Conservation (phyloP, 2,888 invertebrate genomes). For the Choreutis nemorana region DNA sequence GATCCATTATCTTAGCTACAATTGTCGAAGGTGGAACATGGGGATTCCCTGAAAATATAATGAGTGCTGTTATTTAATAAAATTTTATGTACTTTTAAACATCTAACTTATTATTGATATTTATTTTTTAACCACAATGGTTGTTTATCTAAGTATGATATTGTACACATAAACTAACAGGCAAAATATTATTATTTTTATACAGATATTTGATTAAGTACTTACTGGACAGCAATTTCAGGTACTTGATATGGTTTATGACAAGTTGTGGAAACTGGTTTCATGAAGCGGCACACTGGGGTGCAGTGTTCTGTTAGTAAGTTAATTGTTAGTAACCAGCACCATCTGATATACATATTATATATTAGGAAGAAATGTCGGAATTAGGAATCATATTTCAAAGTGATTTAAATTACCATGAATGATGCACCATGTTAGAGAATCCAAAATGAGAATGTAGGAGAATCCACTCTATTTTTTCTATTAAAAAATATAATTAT, state of each 20-base stretch:
- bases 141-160: too few species aligned
- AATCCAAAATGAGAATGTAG: too few species aligned
- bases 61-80: not conserved
- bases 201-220: too few species aligned
- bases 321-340: constrained; percentile 28
- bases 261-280: constrained; percentile 42
- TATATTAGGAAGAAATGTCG: not conserved
- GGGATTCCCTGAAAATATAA: constrained; percentile 69
- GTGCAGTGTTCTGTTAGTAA: constrained; percentile 64
- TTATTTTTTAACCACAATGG: too few species aligned
- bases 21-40: constrained; percentile 82
- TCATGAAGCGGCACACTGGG: constrained; percentile 64
- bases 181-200: not conserved
- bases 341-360: not conserved
- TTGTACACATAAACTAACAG: too few species aligned
- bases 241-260: constrained; percentile 51
- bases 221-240: constrained; percentile 61
- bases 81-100: constrained; percentile 2
- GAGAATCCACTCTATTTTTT: too few species aligned
- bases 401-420: too few species aligned
- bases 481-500: too few species aligned
- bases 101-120: constrained; percentile 1
- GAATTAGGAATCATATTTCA: too few species aligned
- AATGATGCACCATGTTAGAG: too few species aligned
- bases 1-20: constrained; percentile 82